Evolutionary conservation across 53 echinoderm and acorn worm genomes (phyloP), one percentile per base, ranked within the genome.

Genomic region (Paelopatides confundens): DNA sequence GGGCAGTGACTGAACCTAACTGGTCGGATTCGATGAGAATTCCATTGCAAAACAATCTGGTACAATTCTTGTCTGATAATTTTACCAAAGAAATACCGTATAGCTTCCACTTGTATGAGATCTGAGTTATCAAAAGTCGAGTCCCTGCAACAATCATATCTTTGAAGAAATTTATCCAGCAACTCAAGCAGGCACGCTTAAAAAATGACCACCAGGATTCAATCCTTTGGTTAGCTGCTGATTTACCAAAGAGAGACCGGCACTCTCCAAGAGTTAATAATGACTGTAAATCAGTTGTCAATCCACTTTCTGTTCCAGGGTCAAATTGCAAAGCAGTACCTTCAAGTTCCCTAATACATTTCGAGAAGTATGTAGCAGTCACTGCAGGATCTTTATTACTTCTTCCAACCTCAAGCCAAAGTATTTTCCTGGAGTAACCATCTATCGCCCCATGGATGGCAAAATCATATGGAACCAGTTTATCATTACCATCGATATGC

Each of bases 341-440:
- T 29, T 47, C 68, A 2, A 39, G 6, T 40, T 69, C 9, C 8
- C 68, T 40, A 13, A 85, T 47, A 24, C 48, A 77, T n/a, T 66
- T 18, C 11, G 50, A 31, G 68, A 67, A 85, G 47, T 85, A 85
- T 15, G 12, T 50, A 15, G 50, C 77, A 17, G 24, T 63, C 8
- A 46, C 23, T 12, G 21, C 24, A 13, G 85, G 85, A 85, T 85
- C 31, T 26, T 85, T 85, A 38, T 85, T 85, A 68, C 69, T 35
- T 26, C 43, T 68, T 67, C 31, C 40, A 10, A 85, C 31, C 23
- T 43, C 68, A 21, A 85, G 68, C 85, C 85, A 85, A 18, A 85
- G 18, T 13, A 85, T n/a, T 28, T 47, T 85, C 31, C 85, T 39
- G 26, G 85, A 85, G 50, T 85, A 85, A 14, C 85, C 85, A 40